Evolutionary conservation across 23 tunicate species (phyloP).

Genomic region (Styela plicata): DNA sequence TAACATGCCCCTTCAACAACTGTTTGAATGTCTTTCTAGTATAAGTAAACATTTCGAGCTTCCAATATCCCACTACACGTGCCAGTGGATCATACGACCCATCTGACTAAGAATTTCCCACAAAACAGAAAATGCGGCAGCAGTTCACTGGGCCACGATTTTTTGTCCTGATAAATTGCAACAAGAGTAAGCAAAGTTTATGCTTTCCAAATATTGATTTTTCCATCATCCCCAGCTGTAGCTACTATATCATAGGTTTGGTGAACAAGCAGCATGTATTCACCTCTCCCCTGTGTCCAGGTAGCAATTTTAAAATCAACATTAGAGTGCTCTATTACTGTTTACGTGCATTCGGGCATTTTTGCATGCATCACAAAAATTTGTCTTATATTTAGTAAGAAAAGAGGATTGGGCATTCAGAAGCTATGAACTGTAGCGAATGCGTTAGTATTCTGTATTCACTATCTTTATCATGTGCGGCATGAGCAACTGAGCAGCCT

Average conservation of each 20-base stretch:
- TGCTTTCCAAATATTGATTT: constrained; percentile 67
- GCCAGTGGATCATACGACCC: constrained; percentile 68
- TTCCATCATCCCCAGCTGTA: constrained; percentile 75
- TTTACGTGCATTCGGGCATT: no score
- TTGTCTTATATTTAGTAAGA: no score
- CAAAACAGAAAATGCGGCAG: constrained; percentile 63
- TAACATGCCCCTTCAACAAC: constrained; percentile 69
- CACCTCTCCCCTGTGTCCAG: constrained; percentile 43
- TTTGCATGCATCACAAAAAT: no score
- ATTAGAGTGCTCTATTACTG: no score
- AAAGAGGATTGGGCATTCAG: no score
- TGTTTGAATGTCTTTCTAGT: constrained; percentile 52
- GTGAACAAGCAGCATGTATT: constrained; percentile 65
- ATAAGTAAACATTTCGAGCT: background rate
- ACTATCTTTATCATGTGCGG: no score
- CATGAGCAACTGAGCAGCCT: no score
- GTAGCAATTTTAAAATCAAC: background rate
- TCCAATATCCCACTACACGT: constrained; percentile 23
- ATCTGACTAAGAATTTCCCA: constrained; percentile 58
- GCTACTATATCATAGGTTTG: constrained; percentile 47
- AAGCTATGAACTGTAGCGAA: no score
- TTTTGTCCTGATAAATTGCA: constrained; percentile 67
- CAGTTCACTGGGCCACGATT: constrained; percentile 71
- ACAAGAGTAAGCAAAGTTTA: constrained; percentile 19
- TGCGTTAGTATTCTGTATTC: no score